Evolutionary conservation across 1,140 invertebrate species (phyloP).

Genomic region (Elymnias hypermnestra): DNA sequence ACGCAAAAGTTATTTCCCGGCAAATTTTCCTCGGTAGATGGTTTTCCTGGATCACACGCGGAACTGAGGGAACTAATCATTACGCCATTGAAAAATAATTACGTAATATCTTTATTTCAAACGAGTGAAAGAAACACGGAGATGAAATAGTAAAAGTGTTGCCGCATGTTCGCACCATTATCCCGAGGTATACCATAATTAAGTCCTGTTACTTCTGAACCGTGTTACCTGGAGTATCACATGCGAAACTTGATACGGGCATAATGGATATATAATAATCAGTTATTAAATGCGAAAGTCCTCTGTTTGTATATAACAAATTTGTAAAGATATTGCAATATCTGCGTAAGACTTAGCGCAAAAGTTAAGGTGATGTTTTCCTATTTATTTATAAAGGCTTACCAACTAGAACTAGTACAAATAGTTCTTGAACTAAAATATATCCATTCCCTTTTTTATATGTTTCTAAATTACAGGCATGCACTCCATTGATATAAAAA

Average conservation of each 20-base stretch:
- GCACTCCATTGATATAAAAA: too few species aligned
- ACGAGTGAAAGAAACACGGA: slow-evolving; percentile 13
- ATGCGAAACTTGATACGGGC: slow-evolving; percentile 15
- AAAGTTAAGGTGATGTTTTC: too few species aligned
- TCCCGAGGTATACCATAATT: slow-evolving; percentile 32
- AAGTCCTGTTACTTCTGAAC: slow-evolving; percentile 45
- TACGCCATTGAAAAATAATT: slow-evolving; percentile 25
- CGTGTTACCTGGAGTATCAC: slow-evolving; percentile 19
- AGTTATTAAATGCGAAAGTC: neutral
- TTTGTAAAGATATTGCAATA: neutral
- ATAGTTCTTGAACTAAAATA: too few species aligned
- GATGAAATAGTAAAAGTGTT: slow-evolving; percentile 41
- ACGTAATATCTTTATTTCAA: slow-evolving; percentile 24
- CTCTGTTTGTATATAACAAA: neutral
- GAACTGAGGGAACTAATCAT: slow-evolving; percentile 21
- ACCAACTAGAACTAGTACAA: too few species aligned
- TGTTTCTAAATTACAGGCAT: too few species aligned
- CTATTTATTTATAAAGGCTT: too few species aligned
- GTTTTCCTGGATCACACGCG: slow-evolving; percentile 13
- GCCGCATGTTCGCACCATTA: slow-evolving; percentile 49
- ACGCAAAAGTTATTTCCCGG: slow-evolving; percentile 6
- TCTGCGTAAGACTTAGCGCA: too few species aligned
- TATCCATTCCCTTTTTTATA: too few species aligned
- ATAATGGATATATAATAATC: slow-evolving; percentile 2
- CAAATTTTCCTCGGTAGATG: slow-evolving; percentile 11